A percentile compares a stretch with the other conserved stretches of the same genome.
phyloP scores from a whole-genome alignment of 1,140 invertebrate genomes.

The Theocolax elegans region DNA sequence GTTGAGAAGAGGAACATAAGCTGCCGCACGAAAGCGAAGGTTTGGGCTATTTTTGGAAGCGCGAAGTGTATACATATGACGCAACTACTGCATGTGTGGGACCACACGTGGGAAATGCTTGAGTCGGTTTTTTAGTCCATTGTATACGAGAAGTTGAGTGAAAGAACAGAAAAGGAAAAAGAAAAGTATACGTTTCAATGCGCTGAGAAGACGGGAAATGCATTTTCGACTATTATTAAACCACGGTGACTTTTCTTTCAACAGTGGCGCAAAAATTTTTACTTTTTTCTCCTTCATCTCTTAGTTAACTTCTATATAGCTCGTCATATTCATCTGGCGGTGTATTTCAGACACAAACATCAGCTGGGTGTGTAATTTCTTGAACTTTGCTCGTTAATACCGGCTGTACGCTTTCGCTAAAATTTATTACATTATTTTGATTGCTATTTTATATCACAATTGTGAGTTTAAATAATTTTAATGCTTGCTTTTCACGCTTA shows the following conservation, averaged over 20 bases:
- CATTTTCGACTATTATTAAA: slow-evolving; percentile 4
- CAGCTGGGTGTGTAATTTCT: too few relatives aligned
- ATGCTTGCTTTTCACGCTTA: too few relatives aligned
- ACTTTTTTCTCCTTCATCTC: background rate
- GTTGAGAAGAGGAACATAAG: slow-evolving; percentile 12
- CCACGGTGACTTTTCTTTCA: background rate
- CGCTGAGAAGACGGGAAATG: background rate
- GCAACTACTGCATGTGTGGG: slow-evolving; percentile 38
- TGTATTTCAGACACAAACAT: too few relatives aligned
- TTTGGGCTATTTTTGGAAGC: slow-evolving; percentile 11
- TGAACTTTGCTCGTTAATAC: too few relatives aligned
- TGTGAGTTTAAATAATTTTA: too few relatives aligned
- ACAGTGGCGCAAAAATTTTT: background rate
- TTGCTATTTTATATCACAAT: too few relatives aligned
- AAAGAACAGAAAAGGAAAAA: background rate
- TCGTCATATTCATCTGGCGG: too few relatives aligned
- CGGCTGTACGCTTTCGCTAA: too few relatives aligned
- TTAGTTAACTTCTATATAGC: too few relatives aligned
- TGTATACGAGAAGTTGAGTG: background rate
- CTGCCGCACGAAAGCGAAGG: background rate
- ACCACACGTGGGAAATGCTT: slow-evolving; percentile 44
- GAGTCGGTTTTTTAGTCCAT: background rate
- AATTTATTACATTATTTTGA: too few relatives aligned
- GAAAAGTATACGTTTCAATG: too few relatives aligned
- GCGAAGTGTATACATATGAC: slow-evolving; percentile 35